Evolutionary conservation across 2,888 invertebrate genomes (phyloP), one percentile per base, ranked within the genome.

Genomic region (Pterostichus niger): DNA sequence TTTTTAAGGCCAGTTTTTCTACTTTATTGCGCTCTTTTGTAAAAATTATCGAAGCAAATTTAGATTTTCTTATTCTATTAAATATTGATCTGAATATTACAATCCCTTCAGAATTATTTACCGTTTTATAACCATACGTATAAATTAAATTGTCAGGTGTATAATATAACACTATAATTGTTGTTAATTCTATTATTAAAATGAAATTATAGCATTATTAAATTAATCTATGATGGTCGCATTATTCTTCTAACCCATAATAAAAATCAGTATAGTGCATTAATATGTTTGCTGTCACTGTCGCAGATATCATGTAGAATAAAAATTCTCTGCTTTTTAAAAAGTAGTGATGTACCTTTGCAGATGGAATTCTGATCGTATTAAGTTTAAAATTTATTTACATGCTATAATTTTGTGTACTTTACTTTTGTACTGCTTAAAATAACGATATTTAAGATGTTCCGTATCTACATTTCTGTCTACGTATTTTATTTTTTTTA

Each of bases 231-330:
- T 71, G 44, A 40, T 44, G 68, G 44, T 71, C 13, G 68, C 15
- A 71, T 64, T 64, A 64, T 64, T 64, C 35, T 64, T 35, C 7
- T 35, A 35, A 64, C n/a, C 64, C 64, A 64, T 64, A 44, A 17
- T 9, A 44, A 71, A 71, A 71, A 71, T 40, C 17, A 15, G 44
- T 71, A 15, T 15, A 44, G 68, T 71, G 44, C 40, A 46, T 44
- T 71, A 71, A 71, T 71, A 44, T 71, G 68, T 71, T 44, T 44
- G 68, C 68, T 71, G 68, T 71, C 68, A 71, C 40, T 40, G 44
- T 40, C 68, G 44, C 17, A 44, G 68, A 40, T 71, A 71, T 68
- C 64, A 68, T 71, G 68, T 40, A 71, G 44, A 71, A 71, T 44
- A 71, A 71, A 44, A 33, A 64, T 64, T 64, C 5, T n/a, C 64